Base-by-base conservation (phyloP, 2,797 vertebrate species). In the Alcedo quadribrachys region DNA sequence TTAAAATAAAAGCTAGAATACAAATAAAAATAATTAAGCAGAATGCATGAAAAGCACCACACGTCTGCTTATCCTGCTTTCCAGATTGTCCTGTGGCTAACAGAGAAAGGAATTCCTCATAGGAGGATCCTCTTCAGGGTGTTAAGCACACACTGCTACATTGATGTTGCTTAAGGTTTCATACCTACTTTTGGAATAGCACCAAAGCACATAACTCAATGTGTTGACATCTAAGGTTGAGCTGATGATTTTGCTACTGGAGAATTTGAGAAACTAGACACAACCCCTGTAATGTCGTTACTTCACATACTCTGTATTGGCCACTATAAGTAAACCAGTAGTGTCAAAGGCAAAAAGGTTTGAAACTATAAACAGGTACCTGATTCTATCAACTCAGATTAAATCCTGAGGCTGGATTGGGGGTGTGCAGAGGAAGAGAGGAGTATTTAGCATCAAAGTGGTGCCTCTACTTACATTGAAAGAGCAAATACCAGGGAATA, bases 11-110 rank as follows among this genome's bases (percentile, higher is more conserved):
- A 65, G 27, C 67, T 68, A 76, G 46, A 11, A 60, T 19, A 62
- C 3, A 88, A 66, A 74, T 63, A 20, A 45, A 79, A 84, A 63
- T 24, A 2, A 57, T 27, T 7, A 80, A 16, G 37, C n/a, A 63
- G 37, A 85, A 58, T 24, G 50, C 17, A 19, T 40, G 19, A 48
- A 87, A 85, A 68, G n/a, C 66, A 67, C 9, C 30, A 42, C 37
- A 40, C 42, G 13, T 51, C 63, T 42, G 46, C 78, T 93, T 90
- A 93, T 76, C 81, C 78, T 61, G 28, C 21, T 70, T 70, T 75
- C 53, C 86, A 90, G 68, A 53, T 25, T 53, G 78, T 45, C 9
- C 68, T 61, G 33, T 87, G 13, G 42, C 65, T 82, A 74, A 42
- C 11, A 24, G 51, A 54, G 61, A 46, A 53, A 75, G 21, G 21